Percentiles rank a stretch among this genome's conserved stretches.
Conservation (phyloP, 2,797 vertebrate species). For the Pipistrellus pipistrellus region DNA sequence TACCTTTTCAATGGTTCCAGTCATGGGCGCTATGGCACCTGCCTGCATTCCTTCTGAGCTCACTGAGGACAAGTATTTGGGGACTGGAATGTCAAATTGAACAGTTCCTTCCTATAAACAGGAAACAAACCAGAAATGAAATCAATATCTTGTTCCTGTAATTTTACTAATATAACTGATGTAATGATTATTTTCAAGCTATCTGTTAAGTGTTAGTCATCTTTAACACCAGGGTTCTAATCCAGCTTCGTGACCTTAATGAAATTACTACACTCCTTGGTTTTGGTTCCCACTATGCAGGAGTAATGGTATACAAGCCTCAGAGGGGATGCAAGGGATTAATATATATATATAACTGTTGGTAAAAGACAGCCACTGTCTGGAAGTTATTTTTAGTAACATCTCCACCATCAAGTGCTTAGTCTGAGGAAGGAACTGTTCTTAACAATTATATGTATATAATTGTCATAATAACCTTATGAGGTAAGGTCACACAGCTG, state of each 20-base stretch:
- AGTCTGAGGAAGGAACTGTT: not conserved
- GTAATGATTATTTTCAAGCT: not conserved
- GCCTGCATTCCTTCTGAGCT: conserved; percentile 89
- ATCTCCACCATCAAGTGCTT: not conserved
- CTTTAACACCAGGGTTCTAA: not conserved
- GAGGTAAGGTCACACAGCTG: not conserved
- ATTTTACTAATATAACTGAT: not conserved
- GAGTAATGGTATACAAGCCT: not conserved
- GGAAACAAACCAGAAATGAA: conserved; percentile 20
- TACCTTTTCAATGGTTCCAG: conserved; percentile 98
- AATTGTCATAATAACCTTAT: not conserved
- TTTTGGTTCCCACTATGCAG: not conserved
- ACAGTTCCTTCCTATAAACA: conserved; percentile 91
- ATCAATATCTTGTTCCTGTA: not conserved
- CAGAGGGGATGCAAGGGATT: not conserved
- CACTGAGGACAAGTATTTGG: conserved; percentile 92
- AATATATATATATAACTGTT: not conserved
- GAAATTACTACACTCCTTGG: not conserved
- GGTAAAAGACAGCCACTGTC: not conserved
- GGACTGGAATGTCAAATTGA: conserved; percentile 92
- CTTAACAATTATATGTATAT: not conserved
- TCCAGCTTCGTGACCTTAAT: not conserved
- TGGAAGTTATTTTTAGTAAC: not conserved
- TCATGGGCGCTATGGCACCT: conserved; percentile 95
- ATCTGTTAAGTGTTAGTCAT: not conserved